Base-by-base conservation (phyloP, 2,797 vertebrate genomes). In the Gorsachius magnificus region DNA sequence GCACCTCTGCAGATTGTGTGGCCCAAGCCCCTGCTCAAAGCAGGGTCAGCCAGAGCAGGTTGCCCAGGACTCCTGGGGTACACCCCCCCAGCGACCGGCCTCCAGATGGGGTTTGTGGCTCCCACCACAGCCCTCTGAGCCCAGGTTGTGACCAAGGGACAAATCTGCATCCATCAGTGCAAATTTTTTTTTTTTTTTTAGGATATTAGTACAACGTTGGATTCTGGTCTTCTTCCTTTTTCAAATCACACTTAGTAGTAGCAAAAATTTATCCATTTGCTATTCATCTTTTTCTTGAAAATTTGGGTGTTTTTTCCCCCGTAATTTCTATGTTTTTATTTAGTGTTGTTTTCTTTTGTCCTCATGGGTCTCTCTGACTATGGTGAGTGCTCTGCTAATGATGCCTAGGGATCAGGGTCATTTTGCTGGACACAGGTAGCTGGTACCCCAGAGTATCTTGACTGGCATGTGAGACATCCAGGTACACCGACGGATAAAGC, bases 221-320 rank as follows among this genome's bases (percentile, higher is more conserved):
- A 63, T 80, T 91, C 43, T 28, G 15, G 11, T 54, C 43, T 90
- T 89, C 46, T 36, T 5, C 17, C 22, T 36, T 83, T 74, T 89
- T 31, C 13, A 74, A 70, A 28, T 77, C 33, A 60, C 5, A 3
- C 14, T 46, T 54, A 8, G 16, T 54, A 83, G 26, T 2, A 45
- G 33, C 25, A 95, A 92, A 46, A 72, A 50, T 72, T 53, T 48
- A 51, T 53, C 45, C 6, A 28, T 74, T 77, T 66, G 16, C 35
- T 85, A 11, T 80, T 85, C 12, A 35, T 41, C 26, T 54, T 4
- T 35, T 72, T 56, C 35, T 57, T 72, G 36, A 41, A 38, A 48
- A 45, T 54, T 38, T n/a, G 15, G 10, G 12, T 4, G 6, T 0
- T 3, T 3, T 0, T 33, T 26, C 19, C 20, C 25, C 20, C n/a